Percentiles rank a stretch among this genome's conserved stretches.
These are phyloP conservation scores for Branchinecta lynchi DNA, from an alignment of 1,140 invertebrate genomes.

Conservation along the genomic window DNA sequence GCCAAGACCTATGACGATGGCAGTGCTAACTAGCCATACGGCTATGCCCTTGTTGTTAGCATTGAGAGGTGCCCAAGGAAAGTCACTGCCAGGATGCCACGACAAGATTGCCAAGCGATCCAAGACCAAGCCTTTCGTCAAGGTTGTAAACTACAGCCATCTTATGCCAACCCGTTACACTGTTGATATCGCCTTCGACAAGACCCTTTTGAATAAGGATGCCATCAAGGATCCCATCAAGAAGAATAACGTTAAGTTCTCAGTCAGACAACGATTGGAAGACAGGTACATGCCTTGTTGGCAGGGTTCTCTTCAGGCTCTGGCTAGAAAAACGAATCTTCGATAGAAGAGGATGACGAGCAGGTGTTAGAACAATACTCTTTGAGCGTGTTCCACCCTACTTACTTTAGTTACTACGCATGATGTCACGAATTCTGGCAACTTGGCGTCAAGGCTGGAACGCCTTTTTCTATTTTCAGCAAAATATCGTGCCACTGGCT, in stretches of 20 bases:
- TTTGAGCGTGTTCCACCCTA: no score
- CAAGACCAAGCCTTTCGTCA: conserved; percentile 95
- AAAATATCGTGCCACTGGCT: no score
- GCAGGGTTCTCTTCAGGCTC: no score
- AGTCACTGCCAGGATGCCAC: conserved; percentile 93
- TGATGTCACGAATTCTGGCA: no score
- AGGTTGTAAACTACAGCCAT: conserved; percentile 93
- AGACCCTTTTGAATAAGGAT: conserved; percentile 69
- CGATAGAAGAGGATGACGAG: no score
- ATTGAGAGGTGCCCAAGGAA: conserved; percentile 93
- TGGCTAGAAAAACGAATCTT: no score
- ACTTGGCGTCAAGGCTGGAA: no score
- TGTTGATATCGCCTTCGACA: conserved; percentile 77
- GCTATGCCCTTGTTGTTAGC: conserved; percentile 91
- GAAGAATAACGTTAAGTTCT: conserved; percentile 81
- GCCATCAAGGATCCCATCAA: conserved; percentile 82
- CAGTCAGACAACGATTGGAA: conserved; percentile 89
- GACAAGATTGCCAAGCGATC: conserved; percentile 85
- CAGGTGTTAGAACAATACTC: no score
- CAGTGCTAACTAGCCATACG: conserved; percentile 83
- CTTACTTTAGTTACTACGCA: no score
- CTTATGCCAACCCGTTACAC: conserved; percentile 96
- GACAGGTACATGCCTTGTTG: conserved; percentile 60
- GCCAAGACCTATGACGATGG: conserved; percentile 95
- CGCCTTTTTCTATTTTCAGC: no score